Evolutionary conservation across 1,140 invertebrate species (phyloP).

Genomic region (Conus ventricosus): DNA sequence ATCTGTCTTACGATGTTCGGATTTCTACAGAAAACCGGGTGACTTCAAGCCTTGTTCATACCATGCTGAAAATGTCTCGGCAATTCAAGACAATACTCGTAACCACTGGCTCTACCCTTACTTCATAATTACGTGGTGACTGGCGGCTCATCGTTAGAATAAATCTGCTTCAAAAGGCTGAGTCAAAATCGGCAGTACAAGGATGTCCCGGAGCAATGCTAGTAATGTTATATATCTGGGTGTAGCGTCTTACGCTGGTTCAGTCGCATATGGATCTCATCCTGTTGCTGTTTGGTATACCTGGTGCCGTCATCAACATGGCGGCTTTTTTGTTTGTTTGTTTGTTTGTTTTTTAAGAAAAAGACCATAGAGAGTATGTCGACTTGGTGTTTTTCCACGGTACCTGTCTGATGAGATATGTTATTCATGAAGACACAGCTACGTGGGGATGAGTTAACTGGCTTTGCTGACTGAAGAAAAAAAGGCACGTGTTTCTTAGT

Average conservation of each 20-base stretch:
- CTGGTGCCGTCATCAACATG: background rate
- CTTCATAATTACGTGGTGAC: too few relatives aligned
- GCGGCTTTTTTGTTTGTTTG: background rate
- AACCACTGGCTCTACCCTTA: too few relatives aligned
- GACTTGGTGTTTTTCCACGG: background rate
- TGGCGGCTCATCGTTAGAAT: too few relatives aligned
- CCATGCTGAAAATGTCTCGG: too few relatives aligned
- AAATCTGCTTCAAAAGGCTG: background rate
- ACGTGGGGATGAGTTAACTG: background rate
- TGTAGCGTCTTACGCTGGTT: background rate
- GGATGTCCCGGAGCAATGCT: background rate
- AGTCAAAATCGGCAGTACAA: background rate
- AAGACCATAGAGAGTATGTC: background rate
- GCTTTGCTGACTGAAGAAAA: background rate
- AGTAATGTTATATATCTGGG: background rate
- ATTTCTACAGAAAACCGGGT: too few relatives aligned
- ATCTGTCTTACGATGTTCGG: too few relatives aligned
- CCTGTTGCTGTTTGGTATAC: background rate
- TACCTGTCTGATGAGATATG: background rate
- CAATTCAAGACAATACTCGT: too few relatives aligned
- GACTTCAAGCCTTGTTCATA: too few relatives aligned
- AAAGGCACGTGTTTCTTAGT: background rate
- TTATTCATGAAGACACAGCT: background rate
- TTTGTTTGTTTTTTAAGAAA: background rate
- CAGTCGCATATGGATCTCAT: background rate